Percentiles rank a stretch among this genome's conserved stretches.
phyloP scores from a whole-genome alignment of 2,888 invertebrate species.

The Acrocera orbiculus region DNA sequence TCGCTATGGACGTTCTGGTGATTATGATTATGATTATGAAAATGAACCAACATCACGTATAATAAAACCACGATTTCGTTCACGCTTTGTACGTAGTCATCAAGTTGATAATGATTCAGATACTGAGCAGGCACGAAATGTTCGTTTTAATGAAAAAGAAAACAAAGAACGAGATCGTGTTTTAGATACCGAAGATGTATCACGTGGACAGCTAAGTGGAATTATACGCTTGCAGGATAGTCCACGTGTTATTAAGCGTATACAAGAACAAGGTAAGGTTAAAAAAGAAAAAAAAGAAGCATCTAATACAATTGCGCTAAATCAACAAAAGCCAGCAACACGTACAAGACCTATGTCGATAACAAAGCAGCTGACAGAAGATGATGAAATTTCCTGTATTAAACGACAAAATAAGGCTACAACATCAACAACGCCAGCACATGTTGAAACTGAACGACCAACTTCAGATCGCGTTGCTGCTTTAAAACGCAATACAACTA shows the following conservation, averaged over 20 bases:
- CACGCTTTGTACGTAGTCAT: conserved; percentile 47
- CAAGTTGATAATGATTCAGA: conserved; percentile 62
- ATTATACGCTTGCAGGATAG: conserved; percentile 76
- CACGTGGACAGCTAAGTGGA: conserved; percentile 71
- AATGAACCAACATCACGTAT: conserved; percentile 42
- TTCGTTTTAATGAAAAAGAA: conserved; percentile 42
- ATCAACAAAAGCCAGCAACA: conserved; percentile 36
- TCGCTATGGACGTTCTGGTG: conserved; percentile 32
- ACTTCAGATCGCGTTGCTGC: conserved; percentile 33
- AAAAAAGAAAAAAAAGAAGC: conserved; percentile 62
- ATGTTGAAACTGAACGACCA: conserved; percentile 34
- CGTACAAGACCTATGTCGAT: conserved; percentile 38
- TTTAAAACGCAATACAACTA: conserved; percentile 26
- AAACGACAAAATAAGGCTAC: conserved; percentile 72
- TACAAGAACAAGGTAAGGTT: conserved; percentile 60
- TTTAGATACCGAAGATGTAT: conserved; percentile 76
- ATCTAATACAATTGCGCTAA: conserved; percentile 37
- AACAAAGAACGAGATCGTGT: conserved; percentile 54
- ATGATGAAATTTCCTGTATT: conserved; percentile 72
- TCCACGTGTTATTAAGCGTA: conserved; percentile 72
- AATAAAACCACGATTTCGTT: conserved; percentile 50
- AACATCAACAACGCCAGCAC: conserved; percentile 35
- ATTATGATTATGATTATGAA: conserved; percentile 54
- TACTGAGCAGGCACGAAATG: conserved; percentile 44
- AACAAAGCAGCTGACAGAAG: conserved; percentile 67